phyloP scores from a whole-genome alignment of 92 coral and sea anemone species.

The Phenganax stokvisi region DNA sequence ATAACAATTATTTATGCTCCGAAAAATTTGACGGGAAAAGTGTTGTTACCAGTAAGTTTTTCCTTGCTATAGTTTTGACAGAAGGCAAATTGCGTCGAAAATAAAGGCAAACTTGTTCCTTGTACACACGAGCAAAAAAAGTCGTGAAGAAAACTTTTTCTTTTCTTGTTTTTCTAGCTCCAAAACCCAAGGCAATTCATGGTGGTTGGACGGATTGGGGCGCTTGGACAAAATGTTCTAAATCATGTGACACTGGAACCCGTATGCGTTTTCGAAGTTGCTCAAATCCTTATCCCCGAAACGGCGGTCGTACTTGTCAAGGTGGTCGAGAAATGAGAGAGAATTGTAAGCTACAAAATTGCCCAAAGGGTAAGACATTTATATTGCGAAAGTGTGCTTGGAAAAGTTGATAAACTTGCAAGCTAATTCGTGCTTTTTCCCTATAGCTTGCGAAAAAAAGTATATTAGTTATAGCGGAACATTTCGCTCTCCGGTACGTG shows the following conservation, averaged over 20 bases:
- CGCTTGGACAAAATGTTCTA: slow-evolving; percentile 18
- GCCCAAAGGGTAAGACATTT: slow-evolving; percentile 23
- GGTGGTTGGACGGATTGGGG: slow-evolving; percentile 33
- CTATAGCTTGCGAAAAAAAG: neutral
- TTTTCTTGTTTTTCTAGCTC: neutral
- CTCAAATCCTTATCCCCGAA: slow-evolving; percentile 6
- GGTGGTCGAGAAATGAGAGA: slow-evolving; percentile 21
- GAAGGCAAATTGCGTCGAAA: neutral
- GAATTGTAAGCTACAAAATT: slow-evolving; percentile 13
- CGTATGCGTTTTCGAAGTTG: neutral
- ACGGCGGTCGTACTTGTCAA: slow-evolving; percentile 21
- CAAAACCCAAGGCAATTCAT: slow-evolving; percentile 10
- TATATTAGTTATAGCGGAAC: slow-evolving; percentile 2
- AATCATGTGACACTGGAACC: slow-evolving; percentile 23
- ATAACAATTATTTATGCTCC: slow-evolving; percentile 60
- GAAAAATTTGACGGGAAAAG: neutral
- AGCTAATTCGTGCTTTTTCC: neutral
- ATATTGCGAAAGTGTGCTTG: neutral
- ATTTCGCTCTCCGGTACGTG: slow-evolving; percentile 24
- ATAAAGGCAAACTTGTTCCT: too few species aligned
- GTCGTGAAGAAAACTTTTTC: too few species aligned
- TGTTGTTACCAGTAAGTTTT: neutral
- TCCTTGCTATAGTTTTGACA: neutral
- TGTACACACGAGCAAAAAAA: too few species aligned
- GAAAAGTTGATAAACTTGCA: neutral